Evolutionary conservation across 37 sponge, comb jelly and placozoan species (phyloP), one percentile per base, ranked within the genome.

Genomic region (Agelas oroides): DNA sequence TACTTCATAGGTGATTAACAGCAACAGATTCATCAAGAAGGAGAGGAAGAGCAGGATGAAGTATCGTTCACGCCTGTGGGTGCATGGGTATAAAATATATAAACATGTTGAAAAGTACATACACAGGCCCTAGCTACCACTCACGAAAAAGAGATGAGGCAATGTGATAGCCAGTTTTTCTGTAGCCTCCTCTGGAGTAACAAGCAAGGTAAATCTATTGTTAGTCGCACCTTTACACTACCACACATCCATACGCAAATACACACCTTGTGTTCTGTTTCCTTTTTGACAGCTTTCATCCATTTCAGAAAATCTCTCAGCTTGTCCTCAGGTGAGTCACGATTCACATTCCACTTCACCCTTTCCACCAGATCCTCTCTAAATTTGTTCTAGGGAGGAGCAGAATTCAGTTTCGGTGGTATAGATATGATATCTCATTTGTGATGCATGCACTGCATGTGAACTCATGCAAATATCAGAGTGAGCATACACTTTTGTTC

Each of bases 271-370:
- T 91, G 92, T 1, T 33, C 23, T 32, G 82, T 79, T 20, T 94
- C 91, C 30, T 71, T 87, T 57, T 84, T 87, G 55, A 94, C 82
- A 40, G 88, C 85, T 58, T 82, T 67, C 79, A 87, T 85, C 91
- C 91, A 93, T 25, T 93, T 83, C 21, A 93, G 79, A 27, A 93
- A 90, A 52, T 93, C 96, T 28, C 96, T 70, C 54, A 93, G 85
- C 63, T 96, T 96, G 79, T 96, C 91, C 40, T 87, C 87, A 14
- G 91, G 80, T 27, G 90, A 88, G 59, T 92, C 92, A 13, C 96
- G 61, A 58, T 78, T 79, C 19, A 96, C 75, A 30, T 69, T 84
- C 93, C 93, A 96, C 62, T 89, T 92, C 40, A 96, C 87, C 46
- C 72, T 80, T 72, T 94, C 94, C 21, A 80, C 79, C 32, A 92